These are phyloP conservation scores for Emys orbicularis DNA, from an alignment of 2,797 vertebrate genomes.

Conservation along the genomic window DNA sequence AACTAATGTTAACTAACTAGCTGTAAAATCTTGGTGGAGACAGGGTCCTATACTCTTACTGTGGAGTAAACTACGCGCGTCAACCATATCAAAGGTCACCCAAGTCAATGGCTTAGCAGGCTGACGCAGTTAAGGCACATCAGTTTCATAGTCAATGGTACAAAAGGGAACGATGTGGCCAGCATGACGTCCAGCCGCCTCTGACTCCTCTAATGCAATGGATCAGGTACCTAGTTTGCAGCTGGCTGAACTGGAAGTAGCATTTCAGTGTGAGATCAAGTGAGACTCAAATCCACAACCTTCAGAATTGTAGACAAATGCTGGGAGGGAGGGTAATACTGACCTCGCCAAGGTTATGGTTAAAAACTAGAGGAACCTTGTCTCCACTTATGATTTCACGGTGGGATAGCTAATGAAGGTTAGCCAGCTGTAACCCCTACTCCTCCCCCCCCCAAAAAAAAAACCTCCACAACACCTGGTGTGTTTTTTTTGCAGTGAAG, in stretches of 20 bases:
- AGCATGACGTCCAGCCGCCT: no score
- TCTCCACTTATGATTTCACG: not conserved
- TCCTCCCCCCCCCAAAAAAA: no score
- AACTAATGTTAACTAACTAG: not conserved
- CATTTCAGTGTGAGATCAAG: not conserved
- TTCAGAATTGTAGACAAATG: not conserved
- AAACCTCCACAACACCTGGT: no score
- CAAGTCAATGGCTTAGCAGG: not conserved
- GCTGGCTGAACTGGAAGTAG: not conserved
- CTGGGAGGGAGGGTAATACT: not conserved
- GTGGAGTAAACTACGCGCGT: not conserved
- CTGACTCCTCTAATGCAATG: no score
- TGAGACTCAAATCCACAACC: not conserved
- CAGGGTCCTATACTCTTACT: not conserved
- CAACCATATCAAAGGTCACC: no score
- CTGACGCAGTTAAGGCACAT: no score
- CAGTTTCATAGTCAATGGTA: no score
- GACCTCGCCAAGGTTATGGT: not conserved
- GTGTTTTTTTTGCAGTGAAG: not conserved
- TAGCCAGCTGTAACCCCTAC: not conserved
- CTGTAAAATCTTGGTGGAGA: not conserved
- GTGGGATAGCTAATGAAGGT: not conserved
- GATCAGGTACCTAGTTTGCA: not conserved
- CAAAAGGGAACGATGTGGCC: no score
- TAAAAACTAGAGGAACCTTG: not conserved